Evolutionary conservation across 92 coral and sea anemone species (phyloP).

Genomic region (Bergia puertoricense): DNA sequence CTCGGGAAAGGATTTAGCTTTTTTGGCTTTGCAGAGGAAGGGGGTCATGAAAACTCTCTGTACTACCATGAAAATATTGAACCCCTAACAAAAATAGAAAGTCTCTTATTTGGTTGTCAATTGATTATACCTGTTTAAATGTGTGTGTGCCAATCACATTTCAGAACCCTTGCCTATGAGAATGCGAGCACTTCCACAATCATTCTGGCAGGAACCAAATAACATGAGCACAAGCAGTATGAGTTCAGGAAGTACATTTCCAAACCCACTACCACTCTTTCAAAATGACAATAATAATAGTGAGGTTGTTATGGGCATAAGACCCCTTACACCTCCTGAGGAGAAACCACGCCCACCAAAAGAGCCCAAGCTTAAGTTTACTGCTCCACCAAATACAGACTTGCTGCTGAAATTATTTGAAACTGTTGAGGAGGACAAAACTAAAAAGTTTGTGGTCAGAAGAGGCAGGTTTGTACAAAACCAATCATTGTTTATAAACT

Average conservation of each 20-base stretch:
- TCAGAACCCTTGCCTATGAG: conserved; percentile 97
- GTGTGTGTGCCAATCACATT: neutral
- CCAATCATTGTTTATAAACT: neutral
- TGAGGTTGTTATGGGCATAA: conserved; percentile 73
- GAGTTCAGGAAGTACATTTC: conserved; percentile 81
- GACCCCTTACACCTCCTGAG: conserved; percentile 97
- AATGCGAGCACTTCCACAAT: conserved; percentile 94
- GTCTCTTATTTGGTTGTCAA: neutral
- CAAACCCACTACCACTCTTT: conserved; percentile 83
- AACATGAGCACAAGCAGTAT: conserved; percentile 83
- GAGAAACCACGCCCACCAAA: conserved; percentile 97
- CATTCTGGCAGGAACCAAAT: conserved; percentile 95
- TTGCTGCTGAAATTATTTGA: conserved; percentile 84
- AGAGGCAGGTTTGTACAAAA: conserved; percentile 89
- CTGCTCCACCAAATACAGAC: conserved; percentile 80
- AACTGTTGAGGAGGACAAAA: conserved; percentile 85
- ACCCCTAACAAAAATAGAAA: too few species aligned
- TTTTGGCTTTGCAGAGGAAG: too few species aligned
- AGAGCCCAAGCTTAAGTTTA: conserved; percentile 72
- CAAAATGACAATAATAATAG: conserved; percentile 95
- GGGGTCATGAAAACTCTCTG: too few species aligned
- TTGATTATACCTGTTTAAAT: neutral
- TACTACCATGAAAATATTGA: too few species aligned
- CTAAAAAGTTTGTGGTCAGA: conserved; percentile 87
- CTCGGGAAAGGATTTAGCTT: too few species aligned